These are phyloP conservation scores for Loriculus beryllinus DNA, from an alignment of 2,797 vertebrate species.

Conservation along the genomic window DNA sequence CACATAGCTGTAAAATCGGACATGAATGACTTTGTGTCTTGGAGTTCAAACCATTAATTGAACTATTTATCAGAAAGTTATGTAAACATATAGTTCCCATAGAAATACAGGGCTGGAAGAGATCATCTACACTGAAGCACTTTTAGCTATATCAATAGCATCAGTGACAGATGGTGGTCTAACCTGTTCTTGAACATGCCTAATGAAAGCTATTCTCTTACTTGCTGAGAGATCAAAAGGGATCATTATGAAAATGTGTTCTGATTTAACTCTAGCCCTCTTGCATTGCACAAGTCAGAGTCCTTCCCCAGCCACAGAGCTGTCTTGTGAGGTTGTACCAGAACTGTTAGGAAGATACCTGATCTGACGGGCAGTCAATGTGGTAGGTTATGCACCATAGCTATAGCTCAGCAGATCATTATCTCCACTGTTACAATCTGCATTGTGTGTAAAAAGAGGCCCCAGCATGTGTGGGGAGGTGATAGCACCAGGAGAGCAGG, in stretches of 20 bases:
- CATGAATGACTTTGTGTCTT: background rate
- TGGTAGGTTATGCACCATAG: background rate
- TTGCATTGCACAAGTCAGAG: background rate
- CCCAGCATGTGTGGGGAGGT: background rate
- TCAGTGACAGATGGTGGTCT: conserved; percentile 26
- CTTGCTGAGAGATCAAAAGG: conserved; percentile 19
- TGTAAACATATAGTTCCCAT: background rate
- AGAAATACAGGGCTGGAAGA: conserved; percentile 17
- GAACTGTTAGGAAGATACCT: background rate
- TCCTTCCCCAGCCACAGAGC: background rate
- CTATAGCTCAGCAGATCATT: background rate
- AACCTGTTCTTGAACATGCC: conserved; percentile 20
- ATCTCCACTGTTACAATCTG: background rate
- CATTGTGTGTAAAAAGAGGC: background rate
- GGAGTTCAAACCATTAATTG: background rate
- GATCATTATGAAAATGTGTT: background rate
- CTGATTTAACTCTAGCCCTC: conserved; percentile 1
- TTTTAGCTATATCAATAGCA: background rate
- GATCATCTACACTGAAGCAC: background rate
- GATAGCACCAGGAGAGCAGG: background rate
- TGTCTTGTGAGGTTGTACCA: background rate
- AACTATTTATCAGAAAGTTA: background rate
- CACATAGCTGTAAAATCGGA: background rate
- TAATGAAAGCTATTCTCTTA: conserved; percentile 32
- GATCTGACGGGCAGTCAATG: background rate